phyloP scores from a whole-genome alignment of 2,888 invertebrate genomes.

The Molanna angustata region DNA sequence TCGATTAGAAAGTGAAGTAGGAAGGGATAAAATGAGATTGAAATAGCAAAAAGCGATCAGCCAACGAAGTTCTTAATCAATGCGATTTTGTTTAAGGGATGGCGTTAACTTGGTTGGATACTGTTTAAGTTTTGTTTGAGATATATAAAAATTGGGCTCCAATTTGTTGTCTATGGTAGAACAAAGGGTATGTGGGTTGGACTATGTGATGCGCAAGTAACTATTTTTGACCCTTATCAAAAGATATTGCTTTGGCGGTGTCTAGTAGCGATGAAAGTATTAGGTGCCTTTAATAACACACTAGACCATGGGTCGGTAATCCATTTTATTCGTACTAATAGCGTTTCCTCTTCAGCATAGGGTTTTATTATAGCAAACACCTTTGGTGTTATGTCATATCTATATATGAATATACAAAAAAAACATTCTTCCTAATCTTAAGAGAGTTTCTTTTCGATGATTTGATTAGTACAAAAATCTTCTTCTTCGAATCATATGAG shows the following conservation, averaged over 20 bases:
- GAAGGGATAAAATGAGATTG: conserved; percentile 7
- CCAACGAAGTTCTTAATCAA: background rate
- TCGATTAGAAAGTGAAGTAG: conserved; percentile 15
- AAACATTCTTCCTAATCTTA: too few relatives aligned
- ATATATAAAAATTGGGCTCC: conserved; percentile 16
- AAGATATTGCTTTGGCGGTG: conserved; percentile 29
- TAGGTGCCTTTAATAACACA: conserved; percentile 29
- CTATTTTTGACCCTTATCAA: conserved; percentile 32
- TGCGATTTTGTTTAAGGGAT: background rate
- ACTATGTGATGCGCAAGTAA: conserved; percentile 21
- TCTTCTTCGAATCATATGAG: too few relatives aligned
- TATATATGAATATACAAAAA: too few relatives aligned
- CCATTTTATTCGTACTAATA: conserved; percentile 15
- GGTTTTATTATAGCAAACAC: conserved; percentile 10
- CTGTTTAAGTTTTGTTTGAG: too few relatives aligned
- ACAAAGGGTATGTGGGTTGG: conserved; percentile 22
- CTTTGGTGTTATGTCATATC: conserved; percentile 6
- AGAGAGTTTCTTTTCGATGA: too few relatives aligned
- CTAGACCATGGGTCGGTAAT: conserved; percentile 14
- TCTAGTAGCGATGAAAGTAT: conserved; percentile 31
- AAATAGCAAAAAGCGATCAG: background rate
- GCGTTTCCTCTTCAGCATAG: conserved; percentile 5
- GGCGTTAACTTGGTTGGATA: too few relatives aligned
- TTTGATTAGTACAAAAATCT: too few relatives aligned
- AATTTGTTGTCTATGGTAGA: conserved; percentile 23